phyloP scores from a whole-genome alignment of 1,140 invertebrate genomes.

The Heterodera schachtii region DNA sequence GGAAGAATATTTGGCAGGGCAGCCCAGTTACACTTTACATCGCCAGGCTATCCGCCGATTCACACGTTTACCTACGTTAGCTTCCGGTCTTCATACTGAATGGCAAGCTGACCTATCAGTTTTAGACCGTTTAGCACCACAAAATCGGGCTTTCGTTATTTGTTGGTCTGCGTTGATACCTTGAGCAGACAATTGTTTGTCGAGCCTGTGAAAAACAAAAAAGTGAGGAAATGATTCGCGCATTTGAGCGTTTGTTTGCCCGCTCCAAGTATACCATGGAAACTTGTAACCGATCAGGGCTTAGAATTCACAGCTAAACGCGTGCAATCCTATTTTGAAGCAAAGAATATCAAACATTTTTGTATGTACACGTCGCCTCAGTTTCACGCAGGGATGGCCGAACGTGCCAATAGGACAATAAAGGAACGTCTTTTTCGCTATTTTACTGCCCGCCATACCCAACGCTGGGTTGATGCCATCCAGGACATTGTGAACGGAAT shows the following conservation, averaged over 20 bases:
- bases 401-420: conserved; percentile 43
- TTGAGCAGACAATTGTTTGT: conserved; percentile 42
- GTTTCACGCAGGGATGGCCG: conserved; percentile 47
- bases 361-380: conserved; percentile 32
- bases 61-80: conserved; percentile 22
- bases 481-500: conserved; percentile 44
- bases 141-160: conserved; percentile 35
- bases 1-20: conserved; percentile 26
- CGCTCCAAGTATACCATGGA: conserved; percentile 27
- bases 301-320: conserved; percentile 34
- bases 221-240: conserved; percentile 28
- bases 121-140: conserved; percentile 20
- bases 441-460: conserved; percentile 41
- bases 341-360: conserved; percentile 15
- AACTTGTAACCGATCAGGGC: conserved; percentile 41
- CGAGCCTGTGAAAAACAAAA: conserved; percentile 42
- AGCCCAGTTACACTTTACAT: conserved; percentile 46
- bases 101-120: conserved; percentile 44
- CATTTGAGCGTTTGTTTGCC: conserved; percentile 36
- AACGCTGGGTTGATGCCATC: conserved; percentile 40
- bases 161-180: conserved; percentile 46
- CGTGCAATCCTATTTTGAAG: conserved; percentile 36
- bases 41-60: conserved; percentile 10
- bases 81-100: conserved; percentile 40
- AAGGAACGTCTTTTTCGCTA: conserved; percentile 42